Conservation (phyloP, 1,140 invertebrate species). For the Ceratina japonica region DNA sequence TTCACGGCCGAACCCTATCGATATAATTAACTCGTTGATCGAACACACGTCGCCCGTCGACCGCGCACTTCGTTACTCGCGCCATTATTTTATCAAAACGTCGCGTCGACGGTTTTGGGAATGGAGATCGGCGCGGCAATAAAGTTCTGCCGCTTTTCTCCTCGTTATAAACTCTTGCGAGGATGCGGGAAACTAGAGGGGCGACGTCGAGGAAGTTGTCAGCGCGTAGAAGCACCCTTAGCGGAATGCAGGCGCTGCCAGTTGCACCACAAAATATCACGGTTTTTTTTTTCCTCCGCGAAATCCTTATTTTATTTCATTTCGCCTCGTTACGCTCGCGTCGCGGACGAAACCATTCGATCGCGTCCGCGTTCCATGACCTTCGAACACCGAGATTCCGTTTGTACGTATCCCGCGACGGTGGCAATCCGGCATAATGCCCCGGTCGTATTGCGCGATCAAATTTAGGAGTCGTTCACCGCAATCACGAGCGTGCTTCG, state of each 20-base stretch:
- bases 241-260: background rate
- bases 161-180: slow-evolving; percentile 27
- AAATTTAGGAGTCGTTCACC: slow-evolving; percentile 52
- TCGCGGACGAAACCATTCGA: background rate
- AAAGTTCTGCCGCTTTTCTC: slow-evolving; percentile 1
- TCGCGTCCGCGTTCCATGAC: slow-evolving; percentile 4
- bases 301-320: slow-evolving; percentile 31
- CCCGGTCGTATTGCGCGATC: slow-evolving; percentile 55
- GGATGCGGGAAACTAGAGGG: too few relatives aligned
- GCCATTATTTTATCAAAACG: too few relatives aligned
- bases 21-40: slow-evolving; percentile 73
- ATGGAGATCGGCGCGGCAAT: background rate
- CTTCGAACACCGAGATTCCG: slow-evolving; percentile 24
- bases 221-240: background rate
- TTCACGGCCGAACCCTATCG: slow-evolving; percentile 67
- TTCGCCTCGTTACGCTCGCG: slow-evolving; percentile 18
- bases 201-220: slow-evolving; percentile 31
- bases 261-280: background rate
- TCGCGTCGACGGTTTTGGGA: background rate
- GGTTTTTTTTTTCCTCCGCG: background rate
- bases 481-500: slow-evolving; percentile 55
- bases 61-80: background rate
- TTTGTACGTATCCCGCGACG: background rate
- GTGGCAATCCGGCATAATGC: background rate
- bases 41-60: slow-evolving; percentile 41